phyloP scores from a whole-genome alignment of 2,113 vertebrate species.

The Bujurquina vittata region DNA sequence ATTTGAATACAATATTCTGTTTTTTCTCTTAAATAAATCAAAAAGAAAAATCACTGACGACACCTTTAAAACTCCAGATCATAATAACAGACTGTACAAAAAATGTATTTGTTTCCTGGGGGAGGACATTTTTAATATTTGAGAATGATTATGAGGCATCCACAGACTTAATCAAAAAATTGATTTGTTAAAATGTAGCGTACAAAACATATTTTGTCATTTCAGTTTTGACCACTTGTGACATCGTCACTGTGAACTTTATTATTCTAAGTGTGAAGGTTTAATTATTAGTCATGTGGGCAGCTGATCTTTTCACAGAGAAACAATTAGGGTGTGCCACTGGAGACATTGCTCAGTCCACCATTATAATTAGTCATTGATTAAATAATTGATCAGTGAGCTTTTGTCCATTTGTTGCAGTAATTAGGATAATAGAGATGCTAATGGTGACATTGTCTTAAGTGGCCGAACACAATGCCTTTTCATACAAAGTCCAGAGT shows the following conservation, averaged over 20 bases:
- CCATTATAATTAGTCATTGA: background rate
- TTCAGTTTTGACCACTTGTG: background rate
- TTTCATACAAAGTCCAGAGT: background rate
- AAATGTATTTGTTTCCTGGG: no score
- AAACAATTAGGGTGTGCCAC: background rate
- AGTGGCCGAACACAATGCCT: background rate
- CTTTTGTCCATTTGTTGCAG: background rate
- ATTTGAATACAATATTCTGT: no score
- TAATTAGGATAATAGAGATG: background rate
- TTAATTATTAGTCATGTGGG: background rate
- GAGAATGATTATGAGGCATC: no score
- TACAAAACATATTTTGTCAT: background rate
- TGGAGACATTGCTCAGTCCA: background rate
- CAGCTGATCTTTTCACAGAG: background rate
- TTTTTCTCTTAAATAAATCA: no score
- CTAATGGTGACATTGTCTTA: background rate
- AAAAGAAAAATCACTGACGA: no score
- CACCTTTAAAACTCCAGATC: no score
- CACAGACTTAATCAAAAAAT: no score
- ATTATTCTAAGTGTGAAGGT: background rate
- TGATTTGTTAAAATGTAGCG: no score
- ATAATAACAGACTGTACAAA: no score
- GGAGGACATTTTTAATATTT: no score
- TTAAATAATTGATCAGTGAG: conserved; percentile 1
- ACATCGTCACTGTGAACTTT: background rate